These are phyloP conservation scores for Melitaea athalia DNA, from an alignment of 2,888 invertebrate genomes.

Conservation along the genomic window DNA sequence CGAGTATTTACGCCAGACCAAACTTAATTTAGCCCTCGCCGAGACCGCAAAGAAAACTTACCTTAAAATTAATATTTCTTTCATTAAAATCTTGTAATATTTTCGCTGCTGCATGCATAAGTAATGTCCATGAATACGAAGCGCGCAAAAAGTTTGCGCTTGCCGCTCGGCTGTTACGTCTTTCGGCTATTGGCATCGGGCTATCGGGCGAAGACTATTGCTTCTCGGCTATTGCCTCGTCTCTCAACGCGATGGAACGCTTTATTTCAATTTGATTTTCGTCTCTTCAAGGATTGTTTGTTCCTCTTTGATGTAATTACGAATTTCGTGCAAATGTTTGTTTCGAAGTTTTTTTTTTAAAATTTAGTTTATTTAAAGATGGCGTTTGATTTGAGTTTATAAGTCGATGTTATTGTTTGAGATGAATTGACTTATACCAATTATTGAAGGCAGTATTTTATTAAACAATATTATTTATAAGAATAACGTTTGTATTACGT, in stretches of 20 bases:
- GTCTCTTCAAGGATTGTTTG: conserved; percentile 22
- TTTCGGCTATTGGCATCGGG: conserved; percentile 6
- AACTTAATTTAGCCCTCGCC: conserved; percentile 71
- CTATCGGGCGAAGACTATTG: conserved; percentile 8
- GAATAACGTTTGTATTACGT: too few relatives aligned
- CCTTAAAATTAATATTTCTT: conserved; percentile 83
- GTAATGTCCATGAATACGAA: conserved; percentile 80
- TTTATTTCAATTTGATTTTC: conserved; percentile 43
- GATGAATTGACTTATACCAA: not conserved
- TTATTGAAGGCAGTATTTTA: not conserved
- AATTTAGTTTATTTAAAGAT: conserved; percentile 21
- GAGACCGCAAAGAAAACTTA: conserved; percentile 77
- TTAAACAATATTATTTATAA: too few relatives aligned
- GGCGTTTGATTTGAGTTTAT: not conserved
- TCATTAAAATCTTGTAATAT: conserved; percentile 84
- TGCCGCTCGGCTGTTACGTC: conserved; percentile 14
- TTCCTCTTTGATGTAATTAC: conserved; percentile 48
- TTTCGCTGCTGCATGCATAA: conserved; percentile 83
- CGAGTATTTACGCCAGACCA: conserved; percentile 47
- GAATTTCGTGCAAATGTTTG: conserved; percentile 48
- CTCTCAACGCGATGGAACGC: conserved; percentile 18
- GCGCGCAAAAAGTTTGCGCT: conserved; percentile 60
- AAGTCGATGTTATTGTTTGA: not conserved
- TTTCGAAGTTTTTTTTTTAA: conserved; percentile 25
- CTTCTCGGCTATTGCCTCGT: conserved; percentile 12